Conservation (phyloP, 2,888 invertebrate genomes). For the Xanthorhoe spadicearia region DNA sequence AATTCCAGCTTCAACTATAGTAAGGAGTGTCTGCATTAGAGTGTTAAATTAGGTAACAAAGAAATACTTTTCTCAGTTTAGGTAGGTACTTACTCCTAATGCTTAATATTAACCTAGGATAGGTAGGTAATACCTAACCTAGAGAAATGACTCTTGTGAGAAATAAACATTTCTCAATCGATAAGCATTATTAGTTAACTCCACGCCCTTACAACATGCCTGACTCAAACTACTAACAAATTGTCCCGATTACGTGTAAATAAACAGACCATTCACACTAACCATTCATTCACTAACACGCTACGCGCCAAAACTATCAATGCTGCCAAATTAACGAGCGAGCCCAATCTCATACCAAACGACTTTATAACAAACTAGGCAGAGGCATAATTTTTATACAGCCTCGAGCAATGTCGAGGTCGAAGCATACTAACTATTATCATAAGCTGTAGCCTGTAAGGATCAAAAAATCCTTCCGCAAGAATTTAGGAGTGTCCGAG, state of each 20-base stretch:
- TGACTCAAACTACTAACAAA: conserved; percentile 42
- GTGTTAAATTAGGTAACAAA: too few relatives aligned
- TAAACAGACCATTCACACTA: conserved; percentile 58
- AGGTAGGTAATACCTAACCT: too few relatives aligned
- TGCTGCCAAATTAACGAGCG: conserved; percentile 64
- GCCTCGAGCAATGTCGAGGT: conserved; percentile 65
- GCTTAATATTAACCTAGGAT: too few relatives aligned
- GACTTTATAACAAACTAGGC: conserved; percentile 55
- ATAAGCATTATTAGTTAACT: neutral
- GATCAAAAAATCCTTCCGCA: conserved; percentile 77
- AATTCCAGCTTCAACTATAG: too few relatives aligned
- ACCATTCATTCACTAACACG: conserved; percentile 58
- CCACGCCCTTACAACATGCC: conserved; percentile 20
- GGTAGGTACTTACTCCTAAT: too few relatives aligned
- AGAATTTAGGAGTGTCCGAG: conserved; percentile 82
- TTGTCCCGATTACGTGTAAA: conserved; percentile 46
- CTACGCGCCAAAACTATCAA: conserved; percentile 62
- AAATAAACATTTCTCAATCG: neutral
- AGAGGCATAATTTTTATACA: conserved; percentile 50
- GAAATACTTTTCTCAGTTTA: too few relatives aligned
- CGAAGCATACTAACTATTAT: conserved; percentile 43
- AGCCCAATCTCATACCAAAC: conserved; percentile 26
- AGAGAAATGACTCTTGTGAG: too few relatives aligned
- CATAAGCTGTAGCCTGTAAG: conserved; percentile 40
- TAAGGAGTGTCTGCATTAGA: too few relatives aligned